These are phyloP conservation scores for Oncorhynchus kisutch DNA, from an alignment of 2,113 vertebrate genomes.

Conservation along the genomic window DNA sequence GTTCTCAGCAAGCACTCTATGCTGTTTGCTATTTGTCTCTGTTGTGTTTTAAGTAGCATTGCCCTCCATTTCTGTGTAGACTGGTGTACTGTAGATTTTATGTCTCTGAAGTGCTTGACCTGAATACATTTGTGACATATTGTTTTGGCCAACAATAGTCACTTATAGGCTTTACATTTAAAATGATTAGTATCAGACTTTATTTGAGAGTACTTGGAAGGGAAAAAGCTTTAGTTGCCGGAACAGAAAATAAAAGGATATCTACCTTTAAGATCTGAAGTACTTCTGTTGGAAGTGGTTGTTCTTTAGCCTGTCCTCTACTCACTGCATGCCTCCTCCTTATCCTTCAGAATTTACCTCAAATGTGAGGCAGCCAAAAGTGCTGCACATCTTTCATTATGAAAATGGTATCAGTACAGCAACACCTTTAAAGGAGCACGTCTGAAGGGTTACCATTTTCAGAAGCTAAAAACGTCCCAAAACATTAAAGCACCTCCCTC, in stretches of 20 bases:
- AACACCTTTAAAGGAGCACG: too few relatives aligned
- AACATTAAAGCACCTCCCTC: slow-evolving; percentile 31
- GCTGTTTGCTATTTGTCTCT: slow-evolving; percentile 32
- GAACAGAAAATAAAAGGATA: background rate
- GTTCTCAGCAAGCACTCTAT: slow-evolving; percentile 40
- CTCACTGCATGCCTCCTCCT: too few relatives aligned
- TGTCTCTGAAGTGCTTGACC: slow-evolving; percentile 9
- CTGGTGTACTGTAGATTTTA: background rate
- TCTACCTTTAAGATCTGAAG: background rate
- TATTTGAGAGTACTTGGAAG: background rate
- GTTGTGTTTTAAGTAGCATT: slow-evolving; percentile 27
- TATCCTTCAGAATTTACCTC: too few relatives aligned
- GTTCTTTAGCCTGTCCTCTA: too few relatives aligned
- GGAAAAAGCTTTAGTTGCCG: background rate
- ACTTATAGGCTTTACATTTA: slow-evolving; percentile 28
- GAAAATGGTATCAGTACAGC: too few relatives aligned
- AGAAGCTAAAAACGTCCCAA: slow-evolving; percentile 26
- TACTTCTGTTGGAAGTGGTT: background rate
- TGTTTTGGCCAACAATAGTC: slow-evolving; percentile 20
- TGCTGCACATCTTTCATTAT: too few relatives aligned
- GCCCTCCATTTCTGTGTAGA: background rate
- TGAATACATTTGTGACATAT: slow-evolving; percentile 26
- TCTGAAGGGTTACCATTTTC: too few relatives aligned
- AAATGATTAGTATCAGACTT: slow-evolving; percentile 19
- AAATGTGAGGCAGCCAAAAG: too few relatives aligned